These are phyloP conservation scores for Archegozetes longisetosus DNA, from an alignment of 1,140 invertebrate genomes.

Conservation along the genomic window DNA sequence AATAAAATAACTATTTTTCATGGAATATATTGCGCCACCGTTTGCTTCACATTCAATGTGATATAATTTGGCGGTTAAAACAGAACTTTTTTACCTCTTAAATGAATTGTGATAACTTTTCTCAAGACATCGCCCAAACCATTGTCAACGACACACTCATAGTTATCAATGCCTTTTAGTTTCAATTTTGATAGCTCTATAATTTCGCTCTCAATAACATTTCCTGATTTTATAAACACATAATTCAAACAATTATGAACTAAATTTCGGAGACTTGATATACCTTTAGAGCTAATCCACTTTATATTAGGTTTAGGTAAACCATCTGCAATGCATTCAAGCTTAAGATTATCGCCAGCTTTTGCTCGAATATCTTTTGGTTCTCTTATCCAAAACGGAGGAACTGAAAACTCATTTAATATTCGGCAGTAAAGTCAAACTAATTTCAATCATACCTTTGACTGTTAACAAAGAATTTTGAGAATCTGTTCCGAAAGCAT, in stretches of 20 bases:
- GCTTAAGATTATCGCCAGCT: constrained; percentile 55
- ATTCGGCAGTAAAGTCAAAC: not conserved
- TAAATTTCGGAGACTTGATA: constrained; percentile 4
- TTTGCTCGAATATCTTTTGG: constrained; percentile 68
- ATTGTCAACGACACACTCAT: constrained; percentile 12
- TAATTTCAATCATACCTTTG: not conserved
- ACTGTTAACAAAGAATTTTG: constrained; percentile 35
- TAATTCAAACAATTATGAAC: too few relatives aligned
- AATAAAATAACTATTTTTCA: too few relatives aligned
- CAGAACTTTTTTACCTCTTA: constrained; percentile 19
- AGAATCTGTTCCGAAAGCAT: constrained; percentile 42
- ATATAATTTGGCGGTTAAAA: too few relatives aligned
- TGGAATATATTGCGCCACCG: too few relatives aligned
- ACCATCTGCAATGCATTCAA: constrained; percentile 75
- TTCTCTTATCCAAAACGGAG: too few relatives aligned
- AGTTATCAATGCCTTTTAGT: too few relatives aligned
- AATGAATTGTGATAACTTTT: constrained; percentile 8
- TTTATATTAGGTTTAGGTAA: constrained; percentile 67
- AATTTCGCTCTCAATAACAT: too few relatives aligned
- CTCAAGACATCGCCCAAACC: constrained; percentile 13
- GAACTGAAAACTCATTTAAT: constrained; percentile 57
- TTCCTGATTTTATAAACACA: too few relatives aligned
- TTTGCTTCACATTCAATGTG: too few relatives aligned
- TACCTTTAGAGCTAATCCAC: constrained; percentile 39
- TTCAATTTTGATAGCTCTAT: too few relatives aligned